phyloP scores from a whole-genome alignment of 2,888 invertebrate species.

The Perizoma flavofasciatum region DNA sequence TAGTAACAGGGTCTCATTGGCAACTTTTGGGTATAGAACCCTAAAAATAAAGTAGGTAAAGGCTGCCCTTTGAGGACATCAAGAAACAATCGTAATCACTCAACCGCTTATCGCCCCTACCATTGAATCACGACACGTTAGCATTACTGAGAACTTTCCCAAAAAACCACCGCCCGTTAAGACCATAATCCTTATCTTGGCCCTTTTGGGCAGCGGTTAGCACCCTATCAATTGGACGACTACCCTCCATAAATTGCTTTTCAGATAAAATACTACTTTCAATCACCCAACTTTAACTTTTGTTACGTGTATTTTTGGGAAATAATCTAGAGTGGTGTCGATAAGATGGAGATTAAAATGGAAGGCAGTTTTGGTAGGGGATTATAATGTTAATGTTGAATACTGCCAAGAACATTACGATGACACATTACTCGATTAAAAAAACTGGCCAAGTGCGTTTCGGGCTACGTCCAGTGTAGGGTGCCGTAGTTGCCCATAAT shows the following conservation, averaged over 20 bases:
- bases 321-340: slow-evolving; percentile 38
- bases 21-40: too few relatives aligned
- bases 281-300: slow-evolving; percentile 56
- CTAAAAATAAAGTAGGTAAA: too few relatives aligned
- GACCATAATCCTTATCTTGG: slow-evolving; percentile 65
- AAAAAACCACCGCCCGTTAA: slow-evolving; percentile 48
- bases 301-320: slow-evolving; percentile 42
- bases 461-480: too few relatives aligned
- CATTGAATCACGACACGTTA: slow-evolving; percentile 37
- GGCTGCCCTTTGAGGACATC: slow-evolving; percentile 35
- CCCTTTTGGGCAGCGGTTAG: slow-evolving; percentile 61
- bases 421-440: too few relatives aligned
- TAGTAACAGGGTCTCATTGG: too few relatives aligned
- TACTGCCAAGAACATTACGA: too few relatives aligned
- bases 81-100: slow-evolving; percentile 51
- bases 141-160: slow-evolving; percentile 39
- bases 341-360: slow-evolving; percentile 10
- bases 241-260: slow-evolving; percentile 61
- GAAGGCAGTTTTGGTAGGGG: too few relatives aligned
- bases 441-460: too few relatives aligned
- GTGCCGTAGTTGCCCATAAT: too few relatives aligned
- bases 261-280: slow-evolving; percentile 63
- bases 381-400: too few relatives aligned
- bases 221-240: slow-evolving; percentile 65
- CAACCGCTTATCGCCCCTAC: slow-evolving; percentile 39